These are phyloP conservation scores for Mionectes olivaceus DNA, from an alignment of 2,797 vertebrate species.

Conservation along the genomic window DNA sequence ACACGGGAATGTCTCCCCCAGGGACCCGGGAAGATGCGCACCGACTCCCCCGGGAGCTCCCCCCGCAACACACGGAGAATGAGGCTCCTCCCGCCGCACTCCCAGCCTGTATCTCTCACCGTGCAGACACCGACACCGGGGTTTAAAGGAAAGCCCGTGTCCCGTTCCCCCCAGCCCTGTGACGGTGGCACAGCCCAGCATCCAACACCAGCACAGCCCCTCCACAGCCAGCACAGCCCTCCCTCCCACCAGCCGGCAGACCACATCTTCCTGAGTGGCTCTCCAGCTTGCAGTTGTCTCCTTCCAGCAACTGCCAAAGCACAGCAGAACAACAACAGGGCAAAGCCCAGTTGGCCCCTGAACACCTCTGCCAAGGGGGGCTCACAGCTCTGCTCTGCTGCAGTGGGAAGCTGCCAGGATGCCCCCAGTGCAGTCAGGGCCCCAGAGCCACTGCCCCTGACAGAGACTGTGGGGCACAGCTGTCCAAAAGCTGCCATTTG, in stretches of 20 bases:
- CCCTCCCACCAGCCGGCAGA: background rate
- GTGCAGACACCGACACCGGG: rapidly evolving
- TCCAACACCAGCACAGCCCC: background rate
- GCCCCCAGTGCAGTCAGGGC: rapidly evolving
- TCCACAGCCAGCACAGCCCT: background rate
- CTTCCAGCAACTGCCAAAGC: background rate
- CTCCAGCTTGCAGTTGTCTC: background rate
- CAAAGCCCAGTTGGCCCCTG: background rate
- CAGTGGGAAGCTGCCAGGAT: rapidly evolving
- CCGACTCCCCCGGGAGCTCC: background rate
- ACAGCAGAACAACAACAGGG: background rate
- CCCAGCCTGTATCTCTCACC: background rate
- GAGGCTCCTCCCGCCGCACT: rapidly evolving
- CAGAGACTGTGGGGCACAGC: background rate
- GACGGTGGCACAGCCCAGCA: rapidly evolving
- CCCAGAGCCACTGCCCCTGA: background rate
- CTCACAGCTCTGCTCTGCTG: rapidly evolving
- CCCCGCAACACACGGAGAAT: rapidly evolving
- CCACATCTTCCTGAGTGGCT: background rate
- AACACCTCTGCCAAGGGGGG: background rate
- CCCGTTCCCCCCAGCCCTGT: background rate
- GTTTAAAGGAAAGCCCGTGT: rapidly evolving
- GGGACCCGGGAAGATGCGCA: rapidly evolving
- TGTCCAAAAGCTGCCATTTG: background rate
- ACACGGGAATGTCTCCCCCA: rapidly evolving